Conservation (phyloP, 2,888 invertebrate species). For the Pyrocoelia pectoralis region DNA sequence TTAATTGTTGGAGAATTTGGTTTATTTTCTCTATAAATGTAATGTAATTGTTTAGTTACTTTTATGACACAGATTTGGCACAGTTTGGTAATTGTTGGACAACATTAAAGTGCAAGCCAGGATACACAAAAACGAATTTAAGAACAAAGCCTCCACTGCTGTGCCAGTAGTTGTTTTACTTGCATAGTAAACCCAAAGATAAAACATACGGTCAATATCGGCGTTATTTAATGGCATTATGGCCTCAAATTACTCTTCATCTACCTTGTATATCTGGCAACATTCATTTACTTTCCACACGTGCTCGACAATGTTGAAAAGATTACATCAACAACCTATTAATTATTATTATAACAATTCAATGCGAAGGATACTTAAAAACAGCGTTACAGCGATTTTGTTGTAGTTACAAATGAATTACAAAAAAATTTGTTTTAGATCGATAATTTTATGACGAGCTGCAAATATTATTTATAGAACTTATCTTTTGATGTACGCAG, state of each 20-base stretch:
- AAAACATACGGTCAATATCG: not conserved
- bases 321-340: not conserved
- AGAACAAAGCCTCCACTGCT: not conserved
- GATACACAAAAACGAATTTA: not conserved
- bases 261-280: not conserved
- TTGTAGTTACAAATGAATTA: not conserved
- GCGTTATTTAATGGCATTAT: too few relatives aligned
- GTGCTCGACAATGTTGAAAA: not conserved
- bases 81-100: too few relatives aligned
- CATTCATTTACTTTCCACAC: not conserved
- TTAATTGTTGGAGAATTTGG: too few relatives aligned
- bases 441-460: not conserved
- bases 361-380: too few relatives aligned
- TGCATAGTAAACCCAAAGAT: too few relatives aligned
- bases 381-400: not conserved
- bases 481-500: not conserved
- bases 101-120: too few relatives aligned
- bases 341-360: not conserved
- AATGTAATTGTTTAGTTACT: too few relatives aligned
- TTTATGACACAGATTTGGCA: too few relatives aligned
- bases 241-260: too few relatives aligned
- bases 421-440: constrained; percentile 1
- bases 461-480: not conserved
- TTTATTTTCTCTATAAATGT: too few relatives aligned
- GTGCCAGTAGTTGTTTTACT: too few relatives aligned